Evolutionary conservation across 2,113 vertebrate genomes (phyloP).

Genomic region (Alethe castanea): DNA sequence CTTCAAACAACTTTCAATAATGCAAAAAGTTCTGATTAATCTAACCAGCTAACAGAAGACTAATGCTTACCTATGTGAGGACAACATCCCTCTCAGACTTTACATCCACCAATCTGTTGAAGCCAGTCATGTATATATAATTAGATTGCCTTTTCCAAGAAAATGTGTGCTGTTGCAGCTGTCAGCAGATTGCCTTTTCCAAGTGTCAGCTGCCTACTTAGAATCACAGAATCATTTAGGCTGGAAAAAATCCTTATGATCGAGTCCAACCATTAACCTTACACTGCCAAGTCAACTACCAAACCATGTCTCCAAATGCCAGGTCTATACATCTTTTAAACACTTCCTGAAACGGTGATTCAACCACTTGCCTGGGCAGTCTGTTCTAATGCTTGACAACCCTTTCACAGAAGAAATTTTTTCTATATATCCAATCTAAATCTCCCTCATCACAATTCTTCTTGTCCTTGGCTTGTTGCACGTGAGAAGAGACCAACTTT

Average conservation of each 20-base stretch:
- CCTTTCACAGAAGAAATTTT: not conserved
- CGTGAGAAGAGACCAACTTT: not conserved
- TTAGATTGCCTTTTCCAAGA: not conserved
- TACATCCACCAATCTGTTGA: not conserved
- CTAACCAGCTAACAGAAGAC: not conserved
- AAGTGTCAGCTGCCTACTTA: not conserved
- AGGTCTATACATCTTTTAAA: not conserved
- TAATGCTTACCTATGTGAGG: conserved; percentile 9
- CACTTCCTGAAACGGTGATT: not conserved
- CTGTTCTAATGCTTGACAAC: not conserved
- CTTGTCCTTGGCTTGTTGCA: too few species aligned
- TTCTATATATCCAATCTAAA: not conserved
- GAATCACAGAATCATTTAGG: not conserved
- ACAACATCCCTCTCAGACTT: not conserved
- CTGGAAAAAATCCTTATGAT: not conserved
- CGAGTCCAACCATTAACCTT: not conserved
- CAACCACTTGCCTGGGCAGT: not conserved
- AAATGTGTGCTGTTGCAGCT: not conserved
- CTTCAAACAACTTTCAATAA: not conserved
- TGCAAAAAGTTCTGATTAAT: not conserved
- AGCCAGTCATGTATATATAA: not conserved
- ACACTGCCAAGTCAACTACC: not conserved
- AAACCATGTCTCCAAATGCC: not conserved
- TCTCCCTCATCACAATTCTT: not conserved
- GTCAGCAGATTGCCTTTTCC: not conserved